Evolutionary conservation across 2,888 invertebrate genomes (phyloP), one percentile per base, ranked within the genome.

Genomic region (Tetanocera ferruginea): DNA sequence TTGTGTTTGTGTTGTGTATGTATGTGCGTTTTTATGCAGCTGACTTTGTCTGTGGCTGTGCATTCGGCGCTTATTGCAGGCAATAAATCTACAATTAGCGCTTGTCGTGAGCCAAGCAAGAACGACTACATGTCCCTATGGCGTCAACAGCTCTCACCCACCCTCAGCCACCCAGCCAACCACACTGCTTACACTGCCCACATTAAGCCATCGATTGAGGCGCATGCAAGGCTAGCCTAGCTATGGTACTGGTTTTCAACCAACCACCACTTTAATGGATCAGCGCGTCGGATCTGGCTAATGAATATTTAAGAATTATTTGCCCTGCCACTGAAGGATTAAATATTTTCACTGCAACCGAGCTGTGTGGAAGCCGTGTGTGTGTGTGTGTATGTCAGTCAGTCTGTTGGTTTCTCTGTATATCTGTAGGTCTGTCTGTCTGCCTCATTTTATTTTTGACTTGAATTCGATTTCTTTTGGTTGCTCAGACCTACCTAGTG

Each of bases 241-340:
- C n/a, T 19, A 9, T 52, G 52, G 37, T 8, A 37, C 6, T 37
- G 37, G 37, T 37, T 37, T 8, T 37, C 2, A 11, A 11, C 43
- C 43, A 43, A 2, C 55, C 6, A 19, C 37, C 28, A 66, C 34
- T 34, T 28, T 19, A 66, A 66, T 66, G 64, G 34, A 66, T 66
- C 4, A 11, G 31, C 64, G n/a, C 64, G n/a, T 19, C 31, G 31
- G 64, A 66, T 34, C 14, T 34, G 34, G 34, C 64, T 66, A 66
- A 66, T 66, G 64, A 66, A 66, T 66, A 66, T 66, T 66, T 37
- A 66, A 66, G 64, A 17, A 66, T 66, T 66, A 37, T 66, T 66
- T 66, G 64, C 37, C 4, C 0, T 66, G 19, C 60, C 17, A 28
- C 11, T 60, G 60, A 25, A 23, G 17, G 28, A 60, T 28, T 60